These are phyloP conservation scores for Acleris cristana DNA, from an alignment of 2,888 invertebrate species.

Conservation along the genomic window DNA sequence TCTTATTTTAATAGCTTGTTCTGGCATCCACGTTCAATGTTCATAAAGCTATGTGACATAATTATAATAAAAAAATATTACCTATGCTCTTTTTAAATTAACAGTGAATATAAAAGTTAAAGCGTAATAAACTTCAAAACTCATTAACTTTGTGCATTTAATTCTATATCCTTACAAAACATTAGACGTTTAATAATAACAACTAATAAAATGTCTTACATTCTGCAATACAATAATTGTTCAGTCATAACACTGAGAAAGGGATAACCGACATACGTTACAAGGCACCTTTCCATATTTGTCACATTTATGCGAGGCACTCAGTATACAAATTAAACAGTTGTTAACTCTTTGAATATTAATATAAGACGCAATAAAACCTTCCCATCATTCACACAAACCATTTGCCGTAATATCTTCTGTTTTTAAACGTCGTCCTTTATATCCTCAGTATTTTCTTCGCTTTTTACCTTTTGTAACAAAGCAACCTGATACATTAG, in stretches of 20 bases:
- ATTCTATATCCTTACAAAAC: slow-evolving; percentile 19
- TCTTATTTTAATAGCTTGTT: not conserved
- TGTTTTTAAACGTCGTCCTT: slow-evolving; percentile 20
- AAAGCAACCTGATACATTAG: not conserved
- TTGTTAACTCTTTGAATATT: slow-evolving; percentile 29
- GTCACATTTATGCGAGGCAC: slow-evolving; percentile 22
- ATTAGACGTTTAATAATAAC: slow-evolving; percentile 1
- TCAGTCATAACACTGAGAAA: not conserved
- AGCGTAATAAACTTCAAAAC: slow-evolving; percentile 13
- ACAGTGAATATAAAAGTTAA: not conserved
- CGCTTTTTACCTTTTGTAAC: not conserved
- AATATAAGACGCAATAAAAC: slow-evolving; percentile 30
- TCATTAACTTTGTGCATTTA: slow-evolving; percentile 24
- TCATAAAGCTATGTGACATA: too few relatives aligned
- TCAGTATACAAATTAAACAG: slow-evolving; percentile 30
- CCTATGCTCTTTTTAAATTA: too few relatives aligned
- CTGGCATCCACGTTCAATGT: too few relatives aligned
- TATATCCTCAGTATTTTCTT: too few relatives aligned
- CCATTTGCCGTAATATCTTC: slow-evolving; percentile 3
- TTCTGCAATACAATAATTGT: slow-evolving; percentile 7
- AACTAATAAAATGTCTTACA: not conserved
- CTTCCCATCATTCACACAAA: slow-evolving; percentile 20
- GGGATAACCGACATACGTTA: not conserved
- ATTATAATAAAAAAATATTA: too few relatives aligned
- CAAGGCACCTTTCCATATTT: slow-evolving; percentile 5